Evolutionary conservation across 2,888 invertebrate genomes (phyloP), one percentile per base, ranked within the genome.

Genomic region (Plagodis pulveraria): DNA sequence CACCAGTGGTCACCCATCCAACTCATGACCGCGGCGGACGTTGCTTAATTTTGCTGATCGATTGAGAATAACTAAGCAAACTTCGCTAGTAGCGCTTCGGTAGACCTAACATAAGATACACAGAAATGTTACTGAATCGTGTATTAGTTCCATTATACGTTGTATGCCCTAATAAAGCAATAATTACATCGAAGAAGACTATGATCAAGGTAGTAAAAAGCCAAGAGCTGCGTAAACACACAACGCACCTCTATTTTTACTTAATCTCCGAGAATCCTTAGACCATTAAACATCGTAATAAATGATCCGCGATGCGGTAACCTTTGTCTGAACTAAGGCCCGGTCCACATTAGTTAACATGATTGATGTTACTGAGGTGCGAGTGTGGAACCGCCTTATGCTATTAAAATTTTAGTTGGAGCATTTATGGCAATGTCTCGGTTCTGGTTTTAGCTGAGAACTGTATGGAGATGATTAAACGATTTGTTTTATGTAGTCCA

Each of bases 381-480:
- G 54, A 63, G 69, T 67, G 67, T 70, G 69, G 63, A 65, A 66
- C 64, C 65, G 66, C 63, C 70, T 69, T 67, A 65, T 63, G 69
- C 79, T 78, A 80, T 83, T 81, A 81, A 74, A 74, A 73, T 76
- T 76, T 78, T 76, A 76, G 74, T 72, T 71, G 62, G 68, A 74
- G 70, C 73, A 76, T 72, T 40, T 75, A 75, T 74, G 82, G 84
- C 81, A 83, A 80, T 78, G 80, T 80, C 81, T 77, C 77, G 78
- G 76, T 69, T 75, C 75, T 73, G 69, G 68, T 73, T 63, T 67
- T 60, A 58, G 61, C 56, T 65, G 57, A 54, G 63, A 47, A 68
- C 56, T n/a, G 6, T 52, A 50, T n/a, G 58, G 65, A 66, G 70
- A 8, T 64, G 62, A 43, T 56, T 32, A 35, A 12, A 58, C 63